Evolutionary conservation across 2,113 vertebrate genomes (phyloP).

Genomic region (Telmatochromis sp.): DNA sequence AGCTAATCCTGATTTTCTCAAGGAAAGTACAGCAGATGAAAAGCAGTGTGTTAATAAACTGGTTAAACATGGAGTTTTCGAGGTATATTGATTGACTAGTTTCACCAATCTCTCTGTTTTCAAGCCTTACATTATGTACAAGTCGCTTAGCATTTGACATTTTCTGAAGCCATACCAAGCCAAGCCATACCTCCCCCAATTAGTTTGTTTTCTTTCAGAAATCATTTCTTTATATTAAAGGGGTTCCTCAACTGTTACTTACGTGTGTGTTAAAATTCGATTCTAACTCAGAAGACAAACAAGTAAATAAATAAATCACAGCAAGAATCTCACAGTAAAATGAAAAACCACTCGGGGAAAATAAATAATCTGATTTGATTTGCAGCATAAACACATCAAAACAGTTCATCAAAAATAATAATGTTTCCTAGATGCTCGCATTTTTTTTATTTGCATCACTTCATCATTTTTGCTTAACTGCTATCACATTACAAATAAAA

Average conservation of each 20-base stretch:
- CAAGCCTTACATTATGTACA: neutral
- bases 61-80: conserved; percentile 23
- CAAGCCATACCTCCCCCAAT: conserved; percentile 4
- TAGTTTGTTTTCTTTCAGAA: conserved; percentile 10
- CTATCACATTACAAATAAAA: neutral
- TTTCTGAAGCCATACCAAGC: conserved; percentile 21
- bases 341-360: neutral
- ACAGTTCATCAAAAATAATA: conserved; percentile 5
- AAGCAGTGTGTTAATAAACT: conserved; percentile 30
- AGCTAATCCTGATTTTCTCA: conserved; percentile 38
- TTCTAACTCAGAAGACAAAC: neutral
- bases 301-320: neutral
- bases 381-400: neutral
- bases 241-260: conserved; percentile 3
- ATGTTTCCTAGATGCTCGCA: neutral
- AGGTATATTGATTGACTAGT: neutral
- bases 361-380: neutral
- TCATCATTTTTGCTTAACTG: neutral
- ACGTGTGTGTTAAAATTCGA: conserved; percentile 1
- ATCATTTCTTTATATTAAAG: conserved; percentile 11
- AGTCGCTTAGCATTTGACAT: neutral
- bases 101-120: neutral
- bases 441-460: neutral
- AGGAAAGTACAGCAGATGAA: conserved; percentile 26
- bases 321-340: neutral